phyloP scores from a whole-genome alignment of 1,140 invertebrate species.

The Heliconius eleuchia region DNA sequence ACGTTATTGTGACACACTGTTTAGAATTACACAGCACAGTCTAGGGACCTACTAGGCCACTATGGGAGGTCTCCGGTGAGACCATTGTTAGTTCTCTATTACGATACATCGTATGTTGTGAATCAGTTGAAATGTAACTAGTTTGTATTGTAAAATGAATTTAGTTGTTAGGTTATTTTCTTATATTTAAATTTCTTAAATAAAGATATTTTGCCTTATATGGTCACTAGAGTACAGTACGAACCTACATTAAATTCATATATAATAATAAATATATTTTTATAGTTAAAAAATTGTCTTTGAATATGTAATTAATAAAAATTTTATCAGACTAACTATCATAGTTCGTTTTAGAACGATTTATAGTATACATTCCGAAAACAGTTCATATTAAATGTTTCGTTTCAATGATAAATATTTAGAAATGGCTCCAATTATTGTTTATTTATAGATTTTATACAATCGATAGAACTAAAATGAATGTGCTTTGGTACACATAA shows the following conservation, averaged over 20 bases:
- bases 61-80: conserved; percentile 18
- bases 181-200: too few species aligned
- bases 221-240: too few species aligned
- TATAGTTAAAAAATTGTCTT: not conserved
- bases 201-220: too few species aligned
- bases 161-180: not conserved
- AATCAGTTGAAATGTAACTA: not conserved
- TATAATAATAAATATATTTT: not conserved
- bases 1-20: not conserved
- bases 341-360: not conserved
- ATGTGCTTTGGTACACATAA: not conserved
- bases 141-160: not conserved
- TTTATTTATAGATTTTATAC: not conserved
- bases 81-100: conserved; percentile 20
- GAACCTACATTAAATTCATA: too few species aligned
- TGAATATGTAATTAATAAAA: not conserved
- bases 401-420: not conserved
- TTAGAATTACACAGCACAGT: conserved; percentile 10
- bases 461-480: not conserved
- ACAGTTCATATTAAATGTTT: not conserved
- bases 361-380: not conserved
- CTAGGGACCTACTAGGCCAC: conserved; percentile 9
- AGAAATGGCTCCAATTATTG: not conserved
- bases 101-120: conserved; percentile 6
- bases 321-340: not conserved